Base-by-base conservation (phyloP, 2,113 vertebrate genomes). In the Salvator merianae region DNA sequence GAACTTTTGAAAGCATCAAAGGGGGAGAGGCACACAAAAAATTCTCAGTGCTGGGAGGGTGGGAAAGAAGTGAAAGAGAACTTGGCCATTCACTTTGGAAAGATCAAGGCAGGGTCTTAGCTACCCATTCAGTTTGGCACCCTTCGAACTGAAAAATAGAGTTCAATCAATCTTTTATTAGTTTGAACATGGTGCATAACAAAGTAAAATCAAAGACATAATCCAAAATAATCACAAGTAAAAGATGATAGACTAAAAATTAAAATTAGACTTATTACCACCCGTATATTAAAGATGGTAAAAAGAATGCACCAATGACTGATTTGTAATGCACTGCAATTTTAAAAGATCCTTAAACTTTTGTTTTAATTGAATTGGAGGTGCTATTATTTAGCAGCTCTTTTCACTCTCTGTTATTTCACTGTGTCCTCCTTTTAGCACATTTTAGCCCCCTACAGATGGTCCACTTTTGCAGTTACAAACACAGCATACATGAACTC, bases 381-480 rank as follows among this genome's bases (percentile, higher is more conserved):
- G 30, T 6, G 81, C 26, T 68, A n/a, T 24, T 30, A 7, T 85
- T 85, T 26, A 86, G 84, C n/a, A 30, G 72, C n/a, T 47, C 0
- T 22, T 78, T 20, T 62, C 83, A 76, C 32, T 88, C 55, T 3
- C 14, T 74, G 9, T 59, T 59, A 59, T 84, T 53, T 69, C 9
- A 70, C 24, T 9, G 0, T 68, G 62, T 88, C 73, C 26, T 87
- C 36, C 36, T 90, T 90, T 84, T 77, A 63, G 12, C 69, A 7
- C 14, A 3, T 76, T 88, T 50, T 75, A 38, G 47, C 40, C 36
- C 66, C 76, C 53, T 34, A 77, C 53, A 69, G 89, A 43, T 20
- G 7, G 63, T 82, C 79, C 84, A 84, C 91, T 92, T 84, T 86
- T 86, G 26, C 87, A 90, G 81, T 89, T 76, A 50, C 79, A 85